Percentiles rank a stretch among this genome's conserved stretches.
These are phyloP conservation scores for Synodontis membranacea DNA, from an alignment of 2,113 vertebrate genomes.

Conservation along the genomic window DNA sequence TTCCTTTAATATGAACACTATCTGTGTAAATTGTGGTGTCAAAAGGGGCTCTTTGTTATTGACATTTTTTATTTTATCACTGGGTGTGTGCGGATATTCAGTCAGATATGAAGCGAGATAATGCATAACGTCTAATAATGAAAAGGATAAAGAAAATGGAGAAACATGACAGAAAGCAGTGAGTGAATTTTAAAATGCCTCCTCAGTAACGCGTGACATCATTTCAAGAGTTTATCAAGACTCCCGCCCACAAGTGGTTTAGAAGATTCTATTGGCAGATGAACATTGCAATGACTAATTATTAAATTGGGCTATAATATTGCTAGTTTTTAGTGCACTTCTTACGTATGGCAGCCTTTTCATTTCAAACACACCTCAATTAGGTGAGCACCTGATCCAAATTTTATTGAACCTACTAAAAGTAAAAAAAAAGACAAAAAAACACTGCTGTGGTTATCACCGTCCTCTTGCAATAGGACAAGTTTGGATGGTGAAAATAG, in stretches of 20 bases:
- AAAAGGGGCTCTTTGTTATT: neutral
- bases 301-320: neutral
- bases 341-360: too few species aligned
- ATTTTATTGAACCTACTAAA: too few species aligned
- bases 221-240: neutral
- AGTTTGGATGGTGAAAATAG: too few species aligned
- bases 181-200: neutral
- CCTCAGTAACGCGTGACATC: neutral
- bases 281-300: neutral
- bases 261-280: neutral
- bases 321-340: neutral
- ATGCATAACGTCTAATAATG: neutral
- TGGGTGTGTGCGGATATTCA: neutral
- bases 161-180: too few species aligned
- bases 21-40: neutral
- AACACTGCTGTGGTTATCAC: too few species aligned
- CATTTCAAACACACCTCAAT: too few species aligned
- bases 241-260: neutral
- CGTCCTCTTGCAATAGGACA: too few species aligned
- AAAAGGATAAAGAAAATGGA: neutral
- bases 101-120: neutral
- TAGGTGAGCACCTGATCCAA: too few species aligned
- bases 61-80: neutral
- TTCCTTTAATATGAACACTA: neutral
- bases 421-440: too few species aligned